Base-by-base conservation (phyloP, 1,140 invertebrate species). In the Neuroterus valhalla region DNA sequence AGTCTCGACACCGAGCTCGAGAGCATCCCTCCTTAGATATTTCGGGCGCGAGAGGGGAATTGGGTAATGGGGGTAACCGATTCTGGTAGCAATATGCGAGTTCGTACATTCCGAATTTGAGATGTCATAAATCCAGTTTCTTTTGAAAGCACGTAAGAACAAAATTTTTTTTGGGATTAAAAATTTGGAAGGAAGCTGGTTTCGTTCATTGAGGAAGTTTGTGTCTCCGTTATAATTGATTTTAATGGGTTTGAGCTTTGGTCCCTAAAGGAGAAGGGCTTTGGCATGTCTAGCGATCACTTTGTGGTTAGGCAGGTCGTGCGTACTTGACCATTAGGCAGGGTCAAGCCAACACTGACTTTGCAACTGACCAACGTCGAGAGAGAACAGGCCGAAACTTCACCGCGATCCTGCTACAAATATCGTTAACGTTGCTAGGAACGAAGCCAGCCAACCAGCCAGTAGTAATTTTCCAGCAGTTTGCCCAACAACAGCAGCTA, bases 271-370 rank as follows among this genome's bases (percentile, higher is more conserved):
- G 81, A 85, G 81, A 72, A 77, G 72, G 77, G 78, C 75, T 78
- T 68, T 70, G 79, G 76, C 62, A 72, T 71, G 70, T 79, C 77
- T 72, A 68, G 80, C 81, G 84, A 87, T 86, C 85, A 87, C 85
- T 87, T 87, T 87, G 85, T 78, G 85, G 85, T 87, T 78, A 78
- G 72, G 67, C 80, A 78, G 82, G 81, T 84, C 81, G 81, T 81
- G 75, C 73, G 79, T 86, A 87, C 85, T 87, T 87, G 84, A 87
- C 85, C 84, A 87, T 87, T 87, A 87, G 85, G 78, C 68, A 82
- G 78, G 77, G 82, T 71, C 21, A 75, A 78, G 75, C 80, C 74
- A 17, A 72, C 76, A 68, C 74, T 66, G 77, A 80, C 83, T 85
- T 86, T 86, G 85, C 81, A 72, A 80, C 74, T 78, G 77, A 74